Conservation (phyloP, 2,797 vertebrate species). For the Pygocentrus nattereri region DNA sequence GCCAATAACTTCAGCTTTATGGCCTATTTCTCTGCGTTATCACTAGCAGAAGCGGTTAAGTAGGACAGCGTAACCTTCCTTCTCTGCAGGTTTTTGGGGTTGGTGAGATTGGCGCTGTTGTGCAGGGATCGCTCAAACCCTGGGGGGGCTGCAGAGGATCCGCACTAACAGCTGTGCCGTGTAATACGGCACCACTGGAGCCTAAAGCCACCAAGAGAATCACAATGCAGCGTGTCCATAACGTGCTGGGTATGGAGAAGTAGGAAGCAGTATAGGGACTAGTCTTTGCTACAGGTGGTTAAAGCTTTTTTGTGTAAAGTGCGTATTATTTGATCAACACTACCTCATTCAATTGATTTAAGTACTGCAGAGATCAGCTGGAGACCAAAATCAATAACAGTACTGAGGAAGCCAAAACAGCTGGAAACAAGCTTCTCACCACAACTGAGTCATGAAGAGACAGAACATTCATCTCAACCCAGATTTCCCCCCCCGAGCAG, state of each 20-base stretch:
- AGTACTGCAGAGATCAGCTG: not conserved
- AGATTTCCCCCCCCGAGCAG: not conserved
- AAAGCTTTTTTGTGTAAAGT: too few relatives aligned
- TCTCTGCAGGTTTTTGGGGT: slow-evolving; percentile 51
- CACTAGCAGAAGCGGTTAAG: slow-evolving; percentile 30
- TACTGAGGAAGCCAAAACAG: not conserved
- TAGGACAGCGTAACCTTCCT: slow-evolving; percentile 50
- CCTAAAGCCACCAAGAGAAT: not conserved
- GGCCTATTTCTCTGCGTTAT: slow-evolving; percentile 49
- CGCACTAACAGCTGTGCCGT: slow-evolving; percentile 52
- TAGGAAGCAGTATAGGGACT: not conserved
- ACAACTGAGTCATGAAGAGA: not conserved
- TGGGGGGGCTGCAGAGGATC: slow-evolving; percentile 35
- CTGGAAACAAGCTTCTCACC: not conserved
- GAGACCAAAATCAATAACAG: not conserved
- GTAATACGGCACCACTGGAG: not conserved
- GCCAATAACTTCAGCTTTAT: slow-evolving; percentile 18
- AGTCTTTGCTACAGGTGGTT: not conserved
- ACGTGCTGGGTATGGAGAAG: too few relatives aligned
- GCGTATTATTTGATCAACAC: too few relatives aligned
- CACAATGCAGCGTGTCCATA: not conserved
- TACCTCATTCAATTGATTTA: too few relatives aligned
- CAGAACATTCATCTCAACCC: not conserved
- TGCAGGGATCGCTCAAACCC: slow-evolving; percentile 62
- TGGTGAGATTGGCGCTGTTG: slow-evolving; percentile 72